These are phyloP conservation scores for Parapsyche elsis DNA, from an alignment of 1,140 invertebrate species.

Conservation along the genomic window DNA sequence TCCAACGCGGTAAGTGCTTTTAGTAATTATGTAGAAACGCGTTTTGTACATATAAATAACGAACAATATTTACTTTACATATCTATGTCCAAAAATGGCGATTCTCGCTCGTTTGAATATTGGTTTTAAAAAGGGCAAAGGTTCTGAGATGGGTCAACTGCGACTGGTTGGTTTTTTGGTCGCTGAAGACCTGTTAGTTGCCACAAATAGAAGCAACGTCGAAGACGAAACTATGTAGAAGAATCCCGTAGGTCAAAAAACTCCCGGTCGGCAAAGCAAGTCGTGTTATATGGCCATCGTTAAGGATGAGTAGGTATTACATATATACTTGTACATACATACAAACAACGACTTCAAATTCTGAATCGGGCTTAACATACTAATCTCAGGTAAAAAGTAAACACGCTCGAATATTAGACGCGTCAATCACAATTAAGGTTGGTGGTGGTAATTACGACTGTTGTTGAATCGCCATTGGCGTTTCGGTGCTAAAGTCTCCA, in stretches of 20 bases:
- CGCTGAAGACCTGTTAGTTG: not conserved
- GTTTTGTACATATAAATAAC: not conserved
- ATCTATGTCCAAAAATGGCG: not conserved
- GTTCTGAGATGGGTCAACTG: not conserved
- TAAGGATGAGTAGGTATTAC: no score
- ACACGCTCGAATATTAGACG: no score
- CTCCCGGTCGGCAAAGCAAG: not conserved
- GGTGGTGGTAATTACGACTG: no score
- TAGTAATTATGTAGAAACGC: constrained; percentile 27
- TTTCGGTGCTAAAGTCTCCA: no score
- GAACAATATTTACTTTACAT: not conserved
- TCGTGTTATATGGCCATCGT: not conserved
- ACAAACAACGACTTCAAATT: no score
- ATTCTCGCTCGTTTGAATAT: not conserved
- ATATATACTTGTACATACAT: no score
- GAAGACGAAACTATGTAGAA: not conserved
- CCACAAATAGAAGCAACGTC: not conserved
- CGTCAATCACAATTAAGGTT: no score
- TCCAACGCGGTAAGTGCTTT: constrained; percentile 21
- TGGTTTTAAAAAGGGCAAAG: not conserved
- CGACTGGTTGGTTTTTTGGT: not conserved
- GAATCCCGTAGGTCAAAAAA: not conserved
- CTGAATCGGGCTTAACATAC: no score
- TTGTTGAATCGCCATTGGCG: no score
- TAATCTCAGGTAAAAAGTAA: no score